Evolutionary conservation across 2,888 invertebrate genomes (phyloP).

Genomic region (Trichogramma dendrolimi): DNA sequence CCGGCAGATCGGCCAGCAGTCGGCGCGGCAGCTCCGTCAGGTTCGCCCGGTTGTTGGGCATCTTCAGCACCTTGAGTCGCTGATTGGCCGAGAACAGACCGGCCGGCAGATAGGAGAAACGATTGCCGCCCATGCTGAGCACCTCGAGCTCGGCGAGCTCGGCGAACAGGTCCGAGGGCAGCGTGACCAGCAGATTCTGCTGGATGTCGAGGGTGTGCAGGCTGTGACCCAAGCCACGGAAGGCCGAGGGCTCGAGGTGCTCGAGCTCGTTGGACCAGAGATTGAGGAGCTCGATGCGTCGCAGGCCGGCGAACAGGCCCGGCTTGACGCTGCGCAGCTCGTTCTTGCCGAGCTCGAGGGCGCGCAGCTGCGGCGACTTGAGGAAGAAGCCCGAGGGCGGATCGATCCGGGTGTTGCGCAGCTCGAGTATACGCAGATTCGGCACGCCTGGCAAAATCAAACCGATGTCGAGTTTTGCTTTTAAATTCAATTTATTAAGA

Average conservation of each 20-base stretch:
- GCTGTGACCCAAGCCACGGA: slow-evolving; percentile 58
- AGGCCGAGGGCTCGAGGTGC: slow-evolving; percentile 55
- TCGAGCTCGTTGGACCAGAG: slow-evolving; percentile 60
- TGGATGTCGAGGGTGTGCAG: slow-evolving; percentile 65
- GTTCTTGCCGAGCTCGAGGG: slow-evolving; percentile 70
- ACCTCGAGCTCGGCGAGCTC: slow-evolving; percentile 61
- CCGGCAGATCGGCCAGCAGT: slow-evolving; percentile 60
- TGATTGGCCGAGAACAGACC: slow-evolving; percentile 59
- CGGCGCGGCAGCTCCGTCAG: slow-evolving; percentile 58
- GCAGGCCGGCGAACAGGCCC: slow-evolving; percentile 61
- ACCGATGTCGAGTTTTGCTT: too few species aligned
- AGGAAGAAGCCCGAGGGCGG: slow-evolving; percentile 57
- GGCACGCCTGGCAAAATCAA: slow-evolving; percentile 40
- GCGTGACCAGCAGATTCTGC: slow-evolving; percentile 51
- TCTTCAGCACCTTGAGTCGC: slow-evolving; percentile 54
- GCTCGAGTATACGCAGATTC: slow-evolving; percentile 47
- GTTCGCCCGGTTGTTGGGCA: slow-evolving; percentile 46
- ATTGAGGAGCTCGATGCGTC: slow-evolving; percentile 60
- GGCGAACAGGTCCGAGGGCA: slow-evolving; percentile 55
- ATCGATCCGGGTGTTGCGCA: slow-evolving; percentile 9
- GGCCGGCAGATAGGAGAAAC: slow-evolving; percentile 61
- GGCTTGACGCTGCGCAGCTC: slow-evolving; percentile 44
- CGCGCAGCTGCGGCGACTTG: slow-evolving; percentile 54
- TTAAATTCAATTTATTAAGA: too few species aligned
- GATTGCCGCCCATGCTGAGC: slow-evolving; percentile 64